Evolutionary conservation across 2,888 invertebrate species (phyloP).

Genomic region (Melikaiella ostensackeni): DNA sequence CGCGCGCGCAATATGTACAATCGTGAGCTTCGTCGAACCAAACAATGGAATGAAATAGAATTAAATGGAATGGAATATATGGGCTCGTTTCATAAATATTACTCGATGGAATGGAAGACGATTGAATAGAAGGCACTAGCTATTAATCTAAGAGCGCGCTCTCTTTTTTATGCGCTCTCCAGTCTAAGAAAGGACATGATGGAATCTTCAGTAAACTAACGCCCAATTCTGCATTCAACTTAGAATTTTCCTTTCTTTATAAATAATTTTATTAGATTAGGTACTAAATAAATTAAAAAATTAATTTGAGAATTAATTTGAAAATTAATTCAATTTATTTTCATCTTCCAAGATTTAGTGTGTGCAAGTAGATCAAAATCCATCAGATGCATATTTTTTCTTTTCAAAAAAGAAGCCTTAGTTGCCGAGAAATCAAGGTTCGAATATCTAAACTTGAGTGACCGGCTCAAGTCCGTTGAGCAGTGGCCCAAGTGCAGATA

Average conservation of each 20-base stretch:
- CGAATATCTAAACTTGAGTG: too few relatives aligned
- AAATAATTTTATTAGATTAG: not conserved
- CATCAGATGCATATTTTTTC: too few relatives aligned
- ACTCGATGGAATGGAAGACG: conserved; percentile 49
- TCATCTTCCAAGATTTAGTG: too few relatives aligned
- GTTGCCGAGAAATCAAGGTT: too few relatives aligned
- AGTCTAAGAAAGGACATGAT: conserved; percentile 29
- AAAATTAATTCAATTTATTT: too few relatives aligned
- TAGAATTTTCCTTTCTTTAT: too few relatives aligned
- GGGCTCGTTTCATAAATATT: conserved; percentile 45
- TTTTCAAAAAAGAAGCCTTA: too few relatives aligned
- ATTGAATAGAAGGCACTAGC: conserved; percentile 45
- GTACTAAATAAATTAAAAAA: too few relatives aligned
- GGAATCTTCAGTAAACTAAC: not conserved
- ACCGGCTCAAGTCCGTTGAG: too few relatives aligned
- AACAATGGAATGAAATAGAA: conserved; percentile 30
- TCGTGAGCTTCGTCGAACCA: conserved; percentile 40
- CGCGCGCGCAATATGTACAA: conserved; percentile 39
- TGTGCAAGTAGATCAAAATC: too few relatives aligned
- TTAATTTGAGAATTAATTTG: too few relatives aligned
- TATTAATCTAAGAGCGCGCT: conserved; percentile 29
- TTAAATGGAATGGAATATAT: conserved; percentile 39
- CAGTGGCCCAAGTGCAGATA: too few relatives aligned
- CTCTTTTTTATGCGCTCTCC: not conserved
- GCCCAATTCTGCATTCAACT: not conserved